Percentiles rank a stretch among this genome's conserved stretches.
Evolutionary conservation across 1,140 invertebrate species (phyloP).

Genomic region (Luehdorfia chinensis): DNA sequence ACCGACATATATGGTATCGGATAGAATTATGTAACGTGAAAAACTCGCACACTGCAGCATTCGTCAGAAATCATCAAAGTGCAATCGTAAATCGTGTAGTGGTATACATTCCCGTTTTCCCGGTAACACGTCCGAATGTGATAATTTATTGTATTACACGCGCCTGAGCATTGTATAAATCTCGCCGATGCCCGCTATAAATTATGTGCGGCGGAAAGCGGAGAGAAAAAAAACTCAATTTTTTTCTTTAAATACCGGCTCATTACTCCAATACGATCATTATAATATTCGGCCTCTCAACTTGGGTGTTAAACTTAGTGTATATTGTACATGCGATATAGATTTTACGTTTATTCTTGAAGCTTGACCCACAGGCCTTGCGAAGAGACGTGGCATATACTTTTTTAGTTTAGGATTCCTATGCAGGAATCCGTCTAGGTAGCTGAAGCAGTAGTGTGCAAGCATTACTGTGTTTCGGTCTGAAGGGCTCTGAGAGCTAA

Average conservation of each 20-base stretch:
- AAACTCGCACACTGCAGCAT: neutral
- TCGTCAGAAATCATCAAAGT: conserved; percentile 17
- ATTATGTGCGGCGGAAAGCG: conserved; percentile 11
- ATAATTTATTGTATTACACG: conserved; percentile 19
- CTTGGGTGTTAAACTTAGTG: too few relatives aligned
- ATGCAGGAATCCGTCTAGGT: too few relatives aligned
- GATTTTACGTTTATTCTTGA: too few relatives aligned
- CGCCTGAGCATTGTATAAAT: conserved; percentile 20
- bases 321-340: too few relatives aligned
- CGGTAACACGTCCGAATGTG: conserved; percentile 17
- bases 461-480: too few relatives aligned
- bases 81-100: conserved; percentile 12
- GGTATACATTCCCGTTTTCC: conserved; percentile 15
- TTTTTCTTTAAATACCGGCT: conserved; percentile 9
- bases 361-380: too few relatives aligned
- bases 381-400: too few relatives aligned
- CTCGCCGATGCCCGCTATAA: conserved; percentile 10
- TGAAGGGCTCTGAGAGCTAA: too few relatives aligned
- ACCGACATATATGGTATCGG: too few relatives aligned
- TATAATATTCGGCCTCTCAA: too few relatives aligned
- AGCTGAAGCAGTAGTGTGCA: too few relatives aligned
- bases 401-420: too few relatives aligned
- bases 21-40: conserved; percentile 3
- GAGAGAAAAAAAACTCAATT: neutral
- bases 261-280: conserved; percentile 2